Base-by-base conservation (phyloP, 2,113 vertebrate genomes). In the Chlorocebus sabaeus region DNA sequence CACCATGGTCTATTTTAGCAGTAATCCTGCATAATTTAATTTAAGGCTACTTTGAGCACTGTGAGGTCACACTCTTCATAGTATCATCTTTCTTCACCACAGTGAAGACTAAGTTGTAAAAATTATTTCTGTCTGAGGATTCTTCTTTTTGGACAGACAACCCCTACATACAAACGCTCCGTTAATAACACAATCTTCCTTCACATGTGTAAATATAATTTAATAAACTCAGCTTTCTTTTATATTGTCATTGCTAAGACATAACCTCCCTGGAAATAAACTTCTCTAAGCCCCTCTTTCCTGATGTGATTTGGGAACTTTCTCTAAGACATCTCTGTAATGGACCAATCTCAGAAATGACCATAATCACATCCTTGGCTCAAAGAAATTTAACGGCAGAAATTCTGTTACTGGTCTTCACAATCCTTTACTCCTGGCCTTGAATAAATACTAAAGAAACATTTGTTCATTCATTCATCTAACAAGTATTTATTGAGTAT, bases 401-500 rank as follows among this genome's bases (percentile, higher is more conserved):
- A 61, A 88, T 83, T 61, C n/a, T 73, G 55, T 57, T 83, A 50
- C 70, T 73, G 73, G 14, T 92, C 16, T 73, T 81, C 25, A 50
- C 45, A 5, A n/a, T 22, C 59, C 20, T 13, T 67, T 68, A 92
- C 16, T 1, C 10, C 59, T 86, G 13, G 25, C 4, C 87, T 0
- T 68, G 40, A 96, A 95, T 82, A 92, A 90, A 93, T 13, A 83
- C 22, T 38, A 70, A 80, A 85, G 38, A 83, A 90, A n/a, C 14
- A 85, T 57, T 45, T 81, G 67, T 83, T 89, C 25, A 64, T 10
- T 80, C 25, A 55, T 85, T 73, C 40, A 93, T 35, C 72, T 22
- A 75, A 75, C 22, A 93, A 59, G 52, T 82, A 72, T 73, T 84
- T 94, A 64, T 10, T 83, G 25, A 64, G 12, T 43, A 73, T 16